phyloP scores from a whole-genome alignment of 2,888 invertebrate species.

The Tetragonisca angustula region DNA sequence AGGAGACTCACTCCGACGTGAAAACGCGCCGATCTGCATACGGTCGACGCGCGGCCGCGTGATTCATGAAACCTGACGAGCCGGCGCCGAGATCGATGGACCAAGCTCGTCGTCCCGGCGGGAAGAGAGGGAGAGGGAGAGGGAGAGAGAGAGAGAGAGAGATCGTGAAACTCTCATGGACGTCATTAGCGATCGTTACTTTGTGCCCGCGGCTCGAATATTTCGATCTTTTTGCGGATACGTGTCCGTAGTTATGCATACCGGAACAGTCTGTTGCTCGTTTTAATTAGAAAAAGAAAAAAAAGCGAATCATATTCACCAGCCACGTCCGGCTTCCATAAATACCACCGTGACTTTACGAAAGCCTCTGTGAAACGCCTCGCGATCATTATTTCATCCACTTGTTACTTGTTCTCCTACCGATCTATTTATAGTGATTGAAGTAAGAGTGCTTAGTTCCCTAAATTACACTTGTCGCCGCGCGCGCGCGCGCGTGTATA shows the following conservation, averaged over 20 bases:
- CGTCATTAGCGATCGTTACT: constrained; percentile 65
- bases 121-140: background rate
- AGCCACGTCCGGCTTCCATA: constrained; percentile 3
- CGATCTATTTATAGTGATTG: too few relatives aligned
- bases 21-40: constrained; percentile 65
- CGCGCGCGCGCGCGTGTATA: too few relatives aligned
- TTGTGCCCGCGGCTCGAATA: constrained; percentile 50
- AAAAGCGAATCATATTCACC: background rate
- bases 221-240: constrained; percentile 48
- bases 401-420: too few relatives aligned
- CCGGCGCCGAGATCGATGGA: constrained; percentile 20
- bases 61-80: constrained; percentile 59
- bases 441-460: too few relatives aligned
- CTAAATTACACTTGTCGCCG: too few relatives aligned
- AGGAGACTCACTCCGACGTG: constrained; percentile 33
- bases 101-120: background rate
- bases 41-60: constrained; percentile 46
- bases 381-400: too few relatives aligned
- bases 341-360: background rate
- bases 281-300: constrained; percentile 32
- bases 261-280: constrained; percentile 29
- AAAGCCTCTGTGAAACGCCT: background rate
- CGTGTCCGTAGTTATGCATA: constrained; percentile 19
- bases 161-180: constrained; percentile 13
- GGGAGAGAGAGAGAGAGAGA: background rate